phyloP scores from a whole-genome alignment of 2,888 invertebrate genomes.

The Caenorhabditis japonica region DNA sequence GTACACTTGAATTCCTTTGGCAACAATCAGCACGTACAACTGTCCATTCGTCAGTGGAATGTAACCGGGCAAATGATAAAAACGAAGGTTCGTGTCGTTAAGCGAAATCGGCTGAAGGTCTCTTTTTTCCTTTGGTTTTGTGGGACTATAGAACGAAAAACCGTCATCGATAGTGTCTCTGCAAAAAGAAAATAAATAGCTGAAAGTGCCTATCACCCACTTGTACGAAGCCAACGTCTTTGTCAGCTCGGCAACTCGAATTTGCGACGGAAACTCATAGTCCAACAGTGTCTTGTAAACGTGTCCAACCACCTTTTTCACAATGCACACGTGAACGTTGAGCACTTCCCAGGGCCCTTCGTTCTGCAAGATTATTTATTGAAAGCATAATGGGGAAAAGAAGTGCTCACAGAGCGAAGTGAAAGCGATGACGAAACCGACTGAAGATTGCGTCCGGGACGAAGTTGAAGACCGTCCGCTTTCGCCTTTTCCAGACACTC shows the following conservation, averaged over 20 bases:
- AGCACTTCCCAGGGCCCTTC: slow-evolving; percentile 31
- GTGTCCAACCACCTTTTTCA: background rate
- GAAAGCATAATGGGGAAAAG: background rate
- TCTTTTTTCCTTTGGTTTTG: slow-evolving; percentile 1
- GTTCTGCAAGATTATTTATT: slow-evolving; percentile 1
- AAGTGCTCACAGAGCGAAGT: slow-evolving; percentile 7
- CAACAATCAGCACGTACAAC: slow-evolving; percentile 15
- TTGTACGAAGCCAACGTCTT: background rate
- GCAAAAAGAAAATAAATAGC: background rate
- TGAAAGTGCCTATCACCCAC: background rate
- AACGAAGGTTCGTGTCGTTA: slow-evolving; percentile 39
- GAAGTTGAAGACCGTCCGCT: slow-evolving; percentile 5
- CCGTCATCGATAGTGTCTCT: slow-evolving; percentile 9
- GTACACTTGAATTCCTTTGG: background rate
- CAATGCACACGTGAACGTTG: slow-evolving; percentile 17
- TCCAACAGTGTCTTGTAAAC: slow-evolving; percentile 19
- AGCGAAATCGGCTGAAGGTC: slow-evolving; percentile 26
- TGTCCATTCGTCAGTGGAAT: slow-evolving; percentile 3
- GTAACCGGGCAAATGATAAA: slow-evolving; percentile 29
- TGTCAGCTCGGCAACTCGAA: slow-evolving; percentile 25
- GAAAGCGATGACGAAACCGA: slow-evolving; percentile 4
- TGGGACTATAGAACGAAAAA: slow-evolving; percentile 16
- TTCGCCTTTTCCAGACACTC: slow-evolving; percentile 25
- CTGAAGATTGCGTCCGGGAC: slow-evolving; percentile 9
- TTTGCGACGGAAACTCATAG: slow-evolving; percentile 36